Base-by-base conservation (phyloP, 2,888 invertebrate species). In the Eilema depressum region DNA sequence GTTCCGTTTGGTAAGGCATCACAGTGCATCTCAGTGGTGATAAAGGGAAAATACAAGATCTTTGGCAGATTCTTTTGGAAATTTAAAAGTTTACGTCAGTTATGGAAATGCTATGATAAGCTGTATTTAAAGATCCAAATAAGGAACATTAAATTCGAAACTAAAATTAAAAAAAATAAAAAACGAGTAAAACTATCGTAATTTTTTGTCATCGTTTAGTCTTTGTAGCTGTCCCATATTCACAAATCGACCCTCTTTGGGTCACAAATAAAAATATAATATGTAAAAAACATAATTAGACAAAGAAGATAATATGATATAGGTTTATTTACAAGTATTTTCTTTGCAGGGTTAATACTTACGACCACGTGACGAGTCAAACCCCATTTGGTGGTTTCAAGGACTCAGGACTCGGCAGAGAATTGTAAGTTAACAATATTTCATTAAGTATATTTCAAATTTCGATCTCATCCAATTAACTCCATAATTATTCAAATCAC, bases 351-450 rank as follows among this genome's bases (percentile, higher is more conserved):
- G 95, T 98, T 0, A 98, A 98, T 86, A 97, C 97, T 65, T 98
- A 97, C 83, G 97, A 97, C 82, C 96, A 96, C 75, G 95, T 97
- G 2, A 95, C 96, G 12, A 96, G 97, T 56, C 98, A 98, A 89
- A 97, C 97, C 66, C 98, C 98, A 3, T 98, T 98, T 87, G 98
- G 98, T 30, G 98, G 98, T 61, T 98, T 96, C 90, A 98, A 98
- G 87, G 96, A 97, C 82, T 98, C 98, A 26, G 98, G 98, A 67
- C 96, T 97, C 76, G 98, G 98, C 20, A 96, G 98, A 83, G 98
- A 98, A 92, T 86, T 97, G 96, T 96, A 90, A 95, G 96, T 92
- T 78, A 28, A 30, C 25, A 59, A 28, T 26, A 7, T 17, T 59
- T 23, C 7, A 59, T 25, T 33, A n/a, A n/a, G n/a, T n/a, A 33